Evolutionary conservation across 2,797 vertebrate genomes (phyloP).

Genomic region (Notolabrus celidotus): DNA sequence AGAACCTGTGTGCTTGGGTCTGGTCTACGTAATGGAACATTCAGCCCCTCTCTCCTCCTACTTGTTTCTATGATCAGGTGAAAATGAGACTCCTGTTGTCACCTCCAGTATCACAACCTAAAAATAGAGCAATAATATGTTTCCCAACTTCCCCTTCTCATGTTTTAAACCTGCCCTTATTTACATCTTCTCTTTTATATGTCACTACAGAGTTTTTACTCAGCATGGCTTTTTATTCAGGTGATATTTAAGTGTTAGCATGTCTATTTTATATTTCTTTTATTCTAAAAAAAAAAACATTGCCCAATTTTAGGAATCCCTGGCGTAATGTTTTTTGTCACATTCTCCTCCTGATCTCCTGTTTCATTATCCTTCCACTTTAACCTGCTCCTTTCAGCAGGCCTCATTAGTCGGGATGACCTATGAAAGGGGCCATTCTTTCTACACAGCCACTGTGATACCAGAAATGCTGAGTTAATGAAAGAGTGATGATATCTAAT

Average conservation of each 20-base stretch:
- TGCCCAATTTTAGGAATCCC: conserved; percentile 34
- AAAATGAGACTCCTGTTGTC: conserved; percentile 68
- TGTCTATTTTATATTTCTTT: neutral
- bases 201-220: conserved; percentile 5
- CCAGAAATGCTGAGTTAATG: conserved; percentile 79
- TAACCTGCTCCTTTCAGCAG: conserved; percentile 76
- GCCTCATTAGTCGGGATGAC: conserved; percentile 62
- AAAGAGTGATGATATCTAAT: conserved; percentile 85
- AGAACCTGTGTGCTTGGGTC: conserved; percentile 46
- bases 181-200: conserved; percentile 47
- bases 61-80: conserved; percentile 56
- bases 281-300: neutral
- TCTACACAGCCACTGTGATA: conserved; percentile 70
- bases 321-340: conserved; percentile 38
- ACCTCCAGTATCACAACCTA: conserved; percentile 46
- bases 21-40: conserved; percentile 66
- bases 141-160: conserved; percentile 57
- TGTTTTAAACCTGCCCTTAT: conserved; percentile 38
- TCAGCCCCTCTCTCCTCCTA: conserved; percentile 38
- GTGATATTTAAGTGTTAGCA: neutral
- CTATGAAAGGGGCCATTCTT: conserved; percentile 80
- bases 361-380: conserved; percentile 75
- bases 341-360: conserved; percentile 48
- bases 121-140: conserved; percentile 65
- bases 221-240: neutral